Conservation (phyloP, 2,797 vertebrate species). For the Parambassis ranga region DNA sequence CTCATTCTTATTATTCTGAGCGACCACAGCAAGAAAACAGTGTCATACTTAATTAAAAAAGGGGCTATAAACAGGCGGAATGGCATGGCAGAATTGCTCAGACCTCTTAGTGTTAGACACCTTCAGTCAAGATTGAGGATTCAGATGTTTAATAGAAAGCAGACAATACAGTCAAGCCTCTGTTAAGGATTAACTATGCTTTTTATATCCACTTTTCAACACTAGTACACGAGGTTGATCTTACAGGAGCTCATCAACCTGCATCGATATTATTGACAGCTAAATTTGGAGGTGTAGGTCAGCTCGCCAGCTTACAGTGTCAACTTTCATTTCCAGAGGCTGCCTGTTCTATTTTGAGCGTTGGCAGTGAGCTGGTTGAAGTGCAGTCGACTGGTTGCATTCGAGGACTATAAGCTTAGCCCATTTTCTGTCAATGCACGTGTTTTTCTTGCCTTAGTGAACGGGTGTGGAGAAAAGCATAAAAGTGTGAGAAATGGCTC, state of each 20-base stretch:
- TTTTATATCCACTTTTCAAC: conserved; percentile 29
- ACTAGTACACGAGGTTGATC: conserved; percentile 12
- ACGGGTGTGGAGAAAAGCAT: conserved; percentile 34
- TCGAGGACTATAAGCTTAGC: conserved; percentile 43
- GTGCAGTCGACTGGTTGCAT: conserved; percentile 50
- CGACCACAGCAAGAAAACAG: neutral
- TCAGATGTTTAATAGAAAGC: conserved; percentile 36
- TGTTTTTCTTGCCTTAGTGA: conserved; percentile 18
- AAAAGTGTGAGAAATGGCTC: conserved; percentile 64
- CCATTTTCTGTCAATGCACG: conserved; percentile 48
- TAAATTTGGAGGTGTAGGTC: conserved; percentile 66
- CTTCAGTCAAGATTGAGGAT: conserved; percentile 30
- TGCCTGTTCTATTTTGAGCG: conserved; percentile 67
- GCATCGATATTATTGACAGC: conserved; percentile 50
- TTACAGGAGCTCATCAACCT: conserved; percentile 42
- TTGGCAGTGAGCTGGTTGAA: conserved; percentile 32
- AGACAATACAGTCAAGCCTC: conserved; percentile 20
- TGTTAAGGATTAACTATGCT: conserved; percentile 14
- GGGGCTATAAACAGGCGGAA: conserved; percentile 15
- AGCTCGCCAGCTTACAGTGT: conserved; percentile 59
- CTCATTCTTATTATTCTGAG: conserved; percentile 15
- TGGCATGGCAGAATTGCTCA: conserved; percentile 1
- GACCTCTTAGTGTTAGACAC: conserved; percentile 22
- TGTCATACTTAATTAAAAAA: conserved; percentile 3
- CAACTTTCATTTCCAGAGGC: conserved; percentile 69